These are phyloP conservation scores for Stenolophus ochropezus DNA, from an alignment of 2,888 invertebrate species.

Conservation along the genomic window DNA sequence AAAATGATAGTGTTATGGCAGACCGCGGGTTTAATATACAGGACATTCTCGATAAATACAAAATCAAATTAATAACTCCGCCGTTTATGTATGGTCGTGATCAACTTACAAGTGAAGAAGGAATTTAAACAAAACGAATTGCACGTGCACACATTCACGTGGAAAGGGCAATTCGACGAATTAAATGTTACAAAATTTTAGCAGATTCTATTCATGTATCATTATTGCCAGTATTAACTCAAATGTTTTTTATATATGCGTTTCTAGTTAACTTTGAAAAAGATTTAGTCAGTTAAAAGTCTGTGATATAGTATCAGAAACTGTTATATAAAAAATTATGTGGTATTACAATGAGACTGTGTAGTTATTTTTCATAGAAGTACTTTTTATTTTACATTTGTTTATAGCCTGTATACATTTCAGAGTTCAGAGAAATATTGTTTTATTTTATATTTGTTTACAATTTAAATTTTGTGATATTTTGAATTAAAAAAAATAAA, in stretches of 20 bases:
- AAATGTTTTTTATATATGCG: slow-evolving; percentile 18
- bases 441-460: too few relatives aligned
- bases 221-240: slow-evolving; percentile 26
- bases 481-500: background rate
- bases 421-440: too few relatives aligned
- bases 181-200: slow-evolving; percentile 31
- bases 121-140: background rate
- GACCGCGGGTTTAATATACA: slow-evolving; percentile 41
- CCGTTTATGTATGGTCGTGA: slow-evolving; percentile 35
- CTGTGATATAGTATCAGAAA: too few relatives aligned
- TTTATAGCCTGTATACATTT: too few relatives aligned
- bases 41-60: slow-evolving; percentile 27
- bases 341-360: too few relatives aligned
- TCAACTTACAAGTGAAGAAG: background rate
- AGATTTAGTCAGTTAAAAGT: background rate
- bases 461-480: background rate
- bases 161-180: slow-evolving; percentile 31
- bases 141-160: slow-evolving; percentile 26
- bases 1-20: slow-evolving; percentile 36
- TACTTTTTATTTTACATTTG: too few relatives aligned
- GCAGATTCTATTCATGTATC: background rate
- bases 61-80: slow-evolving; percentile 29
- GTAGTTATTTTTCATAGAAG: background rate
- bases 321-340: background rate
- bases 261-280: slow-evolving; percentile 44